Percentiles rank a stretch among this genome's conserved stretches.
Conservation (phyloP, 2,888 invertebrate species). For the Netelia melanura region DNA sequence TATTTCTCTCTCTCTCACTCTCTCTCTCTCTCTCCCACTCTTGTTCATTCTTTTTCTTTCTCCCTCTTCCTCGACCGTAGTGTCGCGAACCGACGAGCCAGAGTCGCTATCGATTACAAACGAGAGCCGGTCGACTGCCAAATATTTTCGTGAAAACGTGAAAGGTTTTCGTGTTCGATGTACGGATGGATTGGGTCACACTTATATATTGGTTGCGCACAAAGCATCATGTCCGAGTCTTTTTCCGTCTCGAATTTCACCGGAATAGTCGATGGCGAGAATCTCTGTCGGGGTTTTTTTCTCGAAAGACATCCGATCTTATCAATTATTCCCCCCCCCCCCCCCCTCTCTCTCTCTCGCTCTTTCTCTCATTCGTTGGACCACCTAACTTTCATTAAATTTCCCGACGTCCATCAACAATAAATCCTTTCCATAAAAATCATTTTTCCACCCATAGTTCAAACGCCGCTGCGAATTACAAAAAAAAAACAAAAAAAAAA, state of each 20-base stretch:
- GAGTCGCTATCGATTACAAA: slow-evolving; percentile 22
- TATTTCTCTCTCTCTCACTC: no score
- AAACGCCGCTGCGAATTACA: no score
- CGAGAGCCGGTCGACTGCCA: slow-evolving; percentile 7
- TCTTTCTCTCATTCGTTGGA: no score
- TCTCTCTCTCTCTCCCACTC: no score
- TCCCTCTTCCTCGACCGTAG: no score
- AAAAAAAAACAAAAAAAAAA: no score
- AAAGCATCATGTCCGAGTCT: slow-evolving; percentile 8
- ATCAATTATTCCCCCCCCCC: not conserved
- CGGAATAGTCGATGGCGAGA: slow-evolving; percentile 2
- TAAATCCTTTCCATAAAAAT: no score
- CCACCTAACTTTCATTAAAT: no score
- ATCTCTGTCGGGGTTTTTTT: not conserved
- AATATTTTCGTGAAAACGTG: slow-evolving; percentile 5
- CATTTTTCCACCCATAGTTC: no score
- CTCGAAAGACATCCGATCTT: not conserved
- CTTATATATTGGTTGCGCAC: not conserved
- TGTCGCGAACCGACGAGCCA: not conserved
- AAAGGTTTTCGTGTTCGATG: slow-evolving; percentile 15
- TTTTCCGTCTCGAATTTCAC: slow-evolving; percentile 12
- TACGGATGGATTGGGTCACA: not conserved
- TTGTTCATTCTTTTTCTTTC: no score
- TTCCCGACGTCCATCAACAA: no score
- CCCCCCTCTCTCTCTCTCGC: no score